Base-by-base conservation (phyloP, 2,888 invertebrate genomes). In the Sicus ferrugineus region DNA sequence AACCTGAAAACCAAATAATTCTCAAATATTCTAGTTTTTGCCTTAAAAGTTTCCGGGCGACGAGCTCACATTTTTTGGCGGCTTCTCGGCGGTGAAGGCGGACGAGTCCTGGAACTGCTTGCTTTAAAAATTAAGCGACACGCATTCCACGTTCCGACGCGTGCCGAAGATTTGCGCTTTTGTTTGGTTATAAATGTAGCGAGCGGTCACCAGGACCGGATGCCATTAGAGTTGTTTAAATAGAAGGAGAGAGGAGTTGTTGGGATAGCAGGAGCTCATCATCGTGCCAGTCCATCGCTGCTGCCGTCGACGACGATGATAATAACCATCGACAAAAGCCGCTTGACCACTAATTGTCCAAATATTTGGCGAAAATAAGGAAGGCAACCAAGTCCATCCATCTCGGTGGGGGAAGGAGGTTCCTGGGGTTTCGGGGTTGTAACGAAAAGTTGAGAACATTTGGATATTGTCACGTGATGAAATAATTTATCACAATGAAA, bases 301-400 rank as follows among this genome's bases (percentile, higher is more conserved):
- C 34, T 59, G 31, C n/a, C 34, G 59, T 38, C 11, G 52, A 23
- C 28, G 46, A 46, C 19, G 30, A 19, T 61, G 23, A 61, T 14
- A 23, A 54, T 54, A 26, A 31, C 59, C 14, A 67, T 48, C 46
- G 65, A 11, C 65, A 66, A 31, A 59, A 23, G 59, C n/a, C 72
- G 74, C 70, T 77, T 78, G 79, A 80, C 80, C 80, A 75, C 80
- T 80, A 80, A 80, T 80, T 80, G 80, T 79, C 78, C 79, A 80
- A 80, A 80, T 80, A 80, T 80, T 80, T 80, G 66, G 68, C 62
- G 54, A 61, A 67, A 58, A 46, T 30, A 19, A 48, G 28, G 5
- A n/a, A 58, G 59, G 31, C 16, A 67, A 59, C 30, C n/a, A n/a
- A n/a, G n/a, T n/a, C n/a, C n/a, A n/a, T n/a, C n/a, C n/a, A n/a